These are phyloP conservation scores for Bos taurus DNA, from an alignment of 2,113 vertebrate species.

Conservation along the genomic window ARS-UCD2.0 NC_037331.1:4088501-4089000, in stretches of 20 bases:
- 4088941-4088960: neutral
- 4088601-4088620: no score
- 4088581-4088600: no score
- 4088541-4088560: no score
- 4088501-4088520: no score
- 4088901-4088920: neutral
- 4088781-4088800: neutral
- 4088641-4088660: neutral
- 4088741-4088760: neutral
- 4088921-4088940: neutral
- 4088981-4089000: no score
- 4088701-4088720: no score
- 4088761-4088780: neutral
- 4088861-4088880: neutral
- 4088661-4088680: no score
- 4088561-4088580: no score
- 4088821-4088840: neutral
- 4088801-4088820: neutral
- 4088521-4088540: no score
- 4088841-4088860: neutral
- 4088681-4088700: no score
- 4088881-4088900: neutral
- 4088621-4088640: neutral
- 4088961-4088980: neutral
- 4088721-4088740: fast-evolving